phyloP scores from a whole-genome alignment of 2,797 vertebrate species.

The Propithecus deckenii region DNA sequence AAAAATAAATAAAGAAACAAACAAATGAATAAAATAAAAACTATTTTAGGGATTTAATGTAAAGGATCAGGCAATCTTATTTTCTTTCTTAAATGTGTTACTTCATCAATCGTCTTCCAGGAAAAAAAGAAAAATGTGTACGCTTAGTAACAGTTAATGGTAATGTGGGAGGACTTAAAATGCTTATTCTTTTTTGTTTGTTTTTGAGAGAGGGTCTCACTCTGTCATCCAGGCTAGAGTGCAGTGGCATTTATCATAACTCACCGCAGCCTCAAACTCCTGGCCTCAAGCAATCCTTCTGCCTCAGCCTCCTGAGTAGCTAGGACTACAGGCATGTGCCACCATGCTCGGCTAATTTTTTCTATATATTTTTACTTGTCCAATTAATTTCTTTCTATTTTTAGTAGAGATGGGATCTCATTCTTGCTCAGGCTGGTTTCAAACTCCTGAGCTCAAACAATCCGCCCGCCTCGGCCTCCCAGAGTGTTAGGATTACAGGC shows the following conservation, averaged over 20 bases:
- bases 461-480: background rate
- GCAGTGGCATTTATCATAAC: background rate
- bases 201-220: background rate
- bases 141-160: background rate
- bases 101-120: conserved; percentile 4
- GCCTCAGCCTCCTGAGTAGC: background rate
- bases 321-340: background rate
- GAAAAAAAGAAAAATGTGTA: background rate
- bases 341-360: background rate
- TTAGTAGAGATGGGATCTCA: too few relatives aligned
- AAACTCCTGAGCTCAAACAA: background rate
- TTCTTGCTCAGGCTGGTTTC: too few relatives aligned
- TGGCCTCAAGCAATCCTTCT: background rate
- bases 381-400: too few relatives aligned
- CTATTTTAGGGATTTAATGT: background rate
- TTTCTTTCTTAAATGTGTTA: background rate
- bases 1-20: too few relatives aligned
- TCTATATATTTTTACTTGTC: background rate
- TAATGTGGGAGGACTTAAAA: background rate
- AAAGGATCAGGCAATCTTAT: background rate
- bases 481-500: background rate
- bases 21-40: background rate
- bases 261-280: background rate
- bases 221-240: background rate
- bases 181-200: background rate